These are phyloP conservation scores for Arnoldichthys spilopterus DNA, from an alignment of 2,797 vertebrate genomes.

Conservation along the genomic window DNA sequence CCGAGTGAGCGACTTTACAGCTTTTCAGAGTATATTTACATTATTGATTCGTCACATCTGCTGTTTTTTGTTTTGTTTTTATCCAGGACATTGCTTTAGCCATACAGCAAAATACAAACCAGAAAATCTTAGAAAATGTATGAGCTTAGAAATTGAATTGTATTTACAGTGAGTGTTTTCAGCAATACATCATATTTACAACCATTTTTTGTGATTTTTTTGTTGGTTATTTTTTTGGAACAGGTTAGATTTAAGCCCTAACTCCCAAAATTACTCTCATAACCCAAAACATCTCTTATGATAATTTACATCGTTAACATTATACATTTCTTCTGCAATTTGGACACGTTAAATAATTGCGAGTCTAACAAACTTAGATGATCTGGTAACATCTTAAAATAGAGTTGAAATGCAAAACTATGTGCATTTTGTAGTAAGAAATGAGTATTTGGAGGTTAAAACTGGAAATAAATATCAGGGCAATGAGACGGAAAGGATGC, in stretches of 20 bases:
- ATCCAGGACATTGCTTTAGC: conserved; percentile 80
- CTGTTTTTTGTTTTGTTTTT: no score
- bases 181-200: conserved; percentile 84
- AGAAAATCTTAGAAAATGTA: conserved; percentile 58
- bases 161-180: conserved; percentile 89
- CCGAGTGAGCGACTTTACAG: conserved; percentile 72
- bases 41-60: conserved; percentile 77
- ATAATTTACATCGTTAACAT: conserved; percentile 51
- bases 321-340: conserved; percentile 34
- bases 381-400: conserved; percentile 4
- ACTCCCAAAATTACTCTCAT: conserved; percentile 49
- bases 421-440: neutral
- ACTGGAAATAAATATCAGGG: neutral
- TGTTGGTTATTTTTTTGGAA: no score
- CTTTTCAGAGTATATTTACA: conserved; percentile 89
- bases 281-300: conserved; percentile 20
- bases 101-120: conserved; percentile 87
- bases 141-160: conserved; percentile 84
- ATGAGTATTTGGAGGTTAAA: neutral
- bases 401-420: neutral
- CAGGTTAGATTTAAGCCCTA: conserved; percentile 69
- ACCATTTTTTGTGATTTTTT: conserved; percentile 54
- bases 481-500: neutral
- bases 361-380: neutral
- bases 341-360: neutral